Evolutionary conservation across 2,888 invertebrate species (phyloP).

Genomic region (Aleiodes testaceus): DNA sequence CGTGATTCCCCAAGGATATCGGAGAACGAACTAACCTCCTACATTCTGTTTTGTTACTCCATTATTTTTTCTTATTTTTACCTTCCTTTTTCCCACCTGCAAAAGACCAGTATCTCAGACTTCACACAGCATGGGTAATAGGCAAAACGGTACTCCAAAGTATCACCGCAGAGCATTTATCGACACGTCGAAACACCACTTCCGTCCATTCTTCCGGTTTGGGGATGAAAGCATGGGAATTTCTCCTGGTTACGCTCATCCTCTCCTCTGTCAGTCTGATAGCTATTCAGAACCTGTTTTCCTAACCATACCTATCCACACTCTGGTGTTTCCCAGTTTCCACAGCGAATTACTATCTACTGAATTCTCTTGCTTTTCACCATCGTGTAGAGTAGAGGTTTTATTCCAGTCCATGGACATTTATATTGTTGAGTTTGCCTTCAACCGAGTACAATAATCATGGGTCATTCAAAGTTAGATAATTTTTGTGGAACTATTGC

Average conservation of each 20-base stretch:
- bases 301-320: conserved; percentile 6
- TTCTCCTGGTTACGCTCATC: conserved; percentile 33
- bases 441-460: conserved; percentile 8
- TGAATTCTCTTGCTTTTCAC: conserved; percentile 1
- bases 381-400: conserved; percentile 40
- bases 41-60: conserved; percentile 33
- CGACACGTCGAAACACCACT: conserved; percentile 50
- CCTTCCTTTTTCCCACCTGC: background rate
- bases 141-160: conserved; percentile 49
- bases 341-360: conserved; percentile 34
- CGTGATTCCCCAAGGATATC: conserved; percentile 34
- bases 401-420: conserved; percentile 10
- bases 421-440: conserved; percentile 11
- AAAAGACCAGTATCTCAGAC: conserved; percentile 43
- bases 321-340: conserved; percentile 26
- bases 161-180: conserved; percentile 41
- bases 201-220: conserved; percentile 49
- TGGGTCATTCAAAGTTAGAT: background rate
- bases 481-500: background rate
- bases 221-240: conserved; percentile 38
- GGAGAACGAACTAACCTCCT: conserved; percentile 6
- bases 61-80: conserved; percentile 15
- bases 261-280: conserved; percentile 11
- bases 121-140: conserved; percentile 51
- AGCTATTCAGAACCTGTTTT: background rate